A percentile compares a stretch with the other conserved stretches of the same genome.
Evolutionary conservation across 2,113 vertebrate genomes (phyloP).

Genomic region (Brevimyrus niger): DNA sequence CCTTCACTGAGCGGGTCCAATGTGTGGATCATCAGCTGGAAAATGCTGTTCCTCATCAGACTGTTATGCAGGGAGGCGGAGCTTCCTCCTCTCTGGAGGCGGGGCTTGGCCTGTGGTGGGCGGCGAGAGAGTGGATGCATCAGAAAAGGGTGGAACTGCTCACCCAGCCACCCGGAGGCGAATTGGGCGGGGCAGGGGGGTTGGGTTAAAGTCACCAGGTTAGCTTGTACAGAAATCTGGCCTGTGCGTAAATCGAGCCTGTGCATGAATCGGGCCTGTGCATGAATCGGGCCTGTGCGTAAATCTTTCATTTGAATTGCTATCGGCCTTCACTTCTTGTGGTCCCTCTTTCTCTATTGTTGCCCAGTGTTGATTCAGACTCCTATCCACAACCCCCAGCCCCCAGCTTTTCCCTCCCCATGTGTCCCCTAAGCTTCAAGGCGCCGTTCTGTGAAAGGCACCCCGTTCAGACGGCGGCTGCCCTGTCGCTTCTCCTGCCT

Average conservation of each 20-base stretch:
- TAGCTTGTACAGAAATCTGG: background rate
- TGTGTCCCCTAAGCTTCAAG: background rate
- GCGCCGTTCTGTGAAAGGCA: background rate
- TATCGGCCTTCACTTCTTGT: background rate
- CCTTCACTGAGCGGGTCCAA: slow-evolving; percentile 75
- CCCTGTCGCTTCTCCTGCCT: too few species aligned
- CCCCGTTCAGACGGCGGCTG: background rate
- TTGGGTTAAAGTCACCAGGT: background rate
- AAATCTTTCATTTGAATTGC: background rate
- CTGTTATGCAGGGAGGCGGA: slow-evolving; percentile 76
- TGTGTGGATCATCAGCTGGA: slow-evolving; percentile 78
- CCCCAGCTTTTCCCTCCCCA: background rate
- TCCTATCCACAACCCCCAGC: background rate
- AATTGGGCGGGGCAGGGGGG: background rate
- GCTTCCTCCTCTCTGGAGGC: slow-evolving; percentile 71
- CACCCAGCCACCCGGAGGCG: background rate
- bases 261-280: too few species aligned
- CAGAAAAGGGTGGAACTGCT: background rate
- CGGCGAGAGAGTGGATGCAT: background rate
- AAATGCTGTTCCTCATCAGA: slow-evolving; percentile 77
- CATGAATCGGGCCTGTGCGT: background rate
- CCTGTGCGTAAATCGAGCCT: too few species aligned
- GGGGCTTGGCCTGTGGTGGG: slow-evolving; percentile 62
- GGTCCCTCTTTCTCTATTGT: background rate
- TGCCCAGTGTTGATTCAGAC: background rate